These are phyloP conservation scores for Idris sp. DNA, from an alignment of 1,140 invertebrate species.

Conservation along the genomic window DNA sequence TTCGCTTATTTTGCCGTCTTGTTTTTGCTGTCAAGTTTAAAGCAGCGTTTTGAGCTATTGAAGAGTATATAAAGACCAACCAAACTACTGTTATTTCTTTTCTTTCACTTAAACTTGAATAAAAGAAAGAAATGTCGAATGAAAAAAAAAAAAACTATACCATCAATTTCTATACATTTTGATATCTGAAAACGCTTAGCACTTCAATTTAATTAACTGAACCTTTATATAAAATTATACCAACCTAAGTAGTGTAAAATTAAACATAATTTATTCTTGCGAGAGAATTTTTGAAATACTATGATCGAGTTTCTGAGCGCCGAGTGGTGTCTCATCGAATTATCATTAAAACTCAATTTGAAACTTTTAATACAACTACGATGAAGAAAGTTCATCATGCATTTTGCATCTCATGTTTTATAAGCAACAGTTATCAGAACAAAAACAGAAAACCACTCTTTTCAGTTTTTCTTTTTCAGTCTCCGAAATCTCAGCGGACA, in stretches of 20 bases:
- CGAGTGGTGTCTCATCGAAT: constrained; percentile 36
- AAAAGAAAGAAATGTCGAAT: no score
- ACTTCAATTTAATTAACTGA: constrained; percentile 14
- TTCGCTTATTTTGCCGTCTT: no score
- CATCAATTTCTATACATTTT: no score
- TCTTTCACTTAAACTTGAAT: no score
- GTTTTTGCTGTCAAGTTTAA: not conserved
- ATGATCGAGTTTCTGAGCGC: constrained; percentile 8
- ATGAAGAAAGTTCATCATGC: constrained; percentile 45
- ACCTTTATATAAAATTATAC: constrained; percentile 8
- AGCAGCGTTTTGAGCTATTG: not conserved
- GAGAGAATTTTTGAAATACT: constrained; percentile 28
- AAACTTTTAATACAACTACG: constrained; percentile 50
- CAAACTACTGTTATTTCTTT: not conserved
- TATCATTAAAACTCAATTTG: constrained; percentile 54
- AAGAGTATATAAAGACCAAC: not conserved
- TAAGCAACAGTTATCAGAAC: constrained; percentile 27
- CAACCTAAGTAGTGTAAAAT: constrained; percentile 28
- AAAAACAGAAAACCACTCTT: constrained; percentile 6
- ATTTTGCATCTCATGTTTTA: constrained; percentile 57
- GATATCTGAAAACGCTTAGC: no score
- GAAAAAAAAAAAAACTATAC: no score
- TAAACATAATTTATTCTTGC: constrained; percentile 24
- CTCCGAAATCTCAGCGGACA: constrained; percentile 20
- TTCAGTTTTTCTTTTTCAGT: constrained; percentile 26